Evolutionary conservation across 2,113 vertebrate species (phyloP).

Genomic region (Microcebus griseorufus): DNA sequence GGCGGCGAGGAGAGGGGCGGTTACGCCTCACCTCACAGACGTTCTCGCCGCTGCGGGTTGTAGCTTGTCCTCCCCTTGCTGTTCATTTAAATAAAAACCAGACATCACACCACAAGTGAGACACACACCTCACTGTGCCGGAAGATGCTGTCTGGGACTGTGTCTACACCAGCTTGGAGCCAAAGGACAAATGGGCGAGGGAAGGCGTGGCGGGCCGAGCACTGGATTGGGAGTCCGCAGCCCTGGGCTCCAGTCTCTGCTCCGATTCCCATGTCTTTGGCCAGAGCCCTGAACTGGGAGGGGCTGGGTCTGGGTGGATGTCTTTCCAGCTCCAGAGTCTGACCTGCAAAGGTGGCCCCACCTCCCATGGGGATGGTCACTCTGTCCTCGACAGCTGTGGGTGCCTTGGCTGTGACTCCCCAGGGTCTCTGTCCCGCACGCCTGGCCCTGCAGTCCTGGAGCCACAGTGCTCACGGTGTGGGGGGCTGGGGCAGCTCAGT

Average conservation of each 20-base stretch:
- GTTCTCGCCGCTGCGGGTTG: neutral
- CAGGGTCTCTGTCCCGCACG: fast-evolving
- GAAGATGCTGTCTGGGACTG: neutral
- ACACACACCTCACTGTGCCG: neutral
- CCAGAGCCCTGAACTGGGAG: neutral
- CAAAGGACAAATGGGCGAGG: neutral
- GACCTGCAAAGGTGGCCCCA: neutral
- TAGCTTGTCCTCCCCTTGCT: neutral
- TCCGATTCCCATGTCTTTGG: fast-evolving
- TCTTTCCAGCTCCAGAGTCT: neutral
- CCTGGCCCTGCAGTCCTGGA: neutral
- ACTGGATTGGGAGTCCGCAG: neutral
- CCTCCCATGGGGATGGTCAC: fast-evolving
- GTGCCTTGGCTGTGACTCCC: neutral
- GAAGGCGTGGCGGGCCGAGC: neutral
- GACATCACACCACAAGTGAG: constrained; percentile 34
- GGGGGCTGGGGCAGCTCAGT: neutral
- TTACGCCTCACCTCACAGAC: neutral
- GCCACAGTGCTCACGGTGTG: fast-evolving
- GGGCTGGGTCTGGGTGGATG: neutral
- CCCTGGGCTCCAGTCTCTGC: neutral
- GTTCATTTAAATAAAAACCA: constrained; percentile 75
- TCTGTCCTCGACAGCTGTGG: neutral
- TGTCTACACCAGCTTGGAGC: neutral
- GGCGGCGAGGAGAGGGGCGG: neutral